A percentile compares a stretch with the other conserved stretches of the same genome.
Conservation (phyloP, 2,113 vertebrate species). For the Nestor notabilis region DNA sequence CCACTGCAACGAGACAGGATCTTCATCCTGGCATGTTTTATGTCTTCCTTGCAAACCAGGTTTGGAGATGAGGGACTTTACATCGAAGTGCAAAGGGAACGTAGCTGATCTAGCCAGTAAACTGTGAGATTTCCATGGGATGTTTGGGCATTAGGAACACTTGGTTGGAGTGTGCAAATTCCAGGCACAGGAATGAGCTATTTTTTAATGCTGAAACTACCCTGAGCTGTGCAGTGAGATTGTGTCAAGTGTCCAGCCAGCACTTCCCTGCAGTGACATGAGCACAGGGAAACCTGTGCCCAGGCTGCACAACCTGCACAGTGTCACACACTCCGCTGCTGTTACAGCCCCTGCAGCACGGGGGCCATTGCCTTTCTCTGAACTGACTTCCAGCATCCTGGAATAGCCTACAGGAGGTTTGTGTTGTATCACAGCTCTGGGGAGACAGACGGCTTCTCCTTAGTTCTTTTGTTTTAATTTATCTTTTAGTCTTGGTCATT, state of each 20-base stretch:
- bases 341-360: background rate
- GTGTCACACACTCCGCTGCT: background rate
- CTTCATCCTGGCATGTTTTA: background rate
- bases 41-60: background rate
- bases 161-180: background rate
- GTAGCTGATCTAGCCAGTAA: background rate
- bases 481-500: background rate
- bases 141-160: constrained; percentile 5
- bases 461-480: background rate
- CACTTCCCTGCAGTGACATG: background rate
- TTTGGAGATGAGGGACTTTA: background rate
- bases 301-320: constrained; percentile 2
- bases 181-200: background rate
- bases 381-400: background rate
- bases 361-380: background rate
- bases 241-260: background rate
- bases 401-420: background rate
- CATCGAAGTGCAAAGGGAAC: background rate
- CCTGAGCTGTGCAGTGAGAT: background rate
- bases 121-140: background rate
- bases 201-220: background rate
- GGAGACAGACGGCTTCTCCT: constrained; percentile 3
- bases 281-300: background rate
- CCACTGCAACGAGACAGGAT: background rate
- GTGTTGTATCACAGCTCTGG: background rate